Percentiles rank a stretch among this genome's conserved stretches.
These are phyloP conservation scores for Rhingia campestris DNA, from an alignment of 2,888 invertebrate genomes.

Conservation along the genomic window DNA sequence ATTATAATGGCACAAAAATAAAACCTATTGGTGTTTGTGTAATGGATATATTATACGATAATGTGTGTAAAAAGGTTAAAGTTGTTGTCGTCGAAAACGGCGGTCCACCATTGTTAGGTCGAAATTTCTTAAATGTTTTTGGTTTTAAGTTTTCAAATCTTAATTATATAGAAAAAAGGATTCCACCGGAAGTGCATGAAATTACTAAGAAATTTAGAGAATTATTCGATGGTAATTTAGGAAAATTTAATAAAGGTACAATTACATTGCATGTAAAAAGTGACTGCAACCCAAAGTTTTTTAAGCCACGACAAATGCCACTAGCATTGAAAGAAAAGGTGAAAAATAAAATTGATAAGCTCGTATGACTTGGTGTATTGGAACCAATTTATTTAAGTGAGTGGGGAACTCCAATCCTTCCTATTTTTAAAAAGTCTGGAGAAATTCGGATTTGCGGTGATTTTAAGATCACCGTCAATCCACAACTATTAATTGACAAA, in stretches of 20 bases:
- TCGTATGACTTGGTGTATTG: constrained; percentile 23
- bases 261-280: background rate
- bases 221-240: constrained; percentile 33
- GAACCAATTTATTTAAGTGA: too few relatives aligned
- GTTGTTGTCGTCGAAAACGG: constrained; percentile 1
- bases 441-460: too few relatives aligned
- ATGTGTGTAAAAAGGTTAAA: constrained; percentile 24
- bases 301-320: constrained; percentile 10
- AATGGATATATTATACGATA: constrained; percentile 33
- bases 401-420: too few relatives aligned
- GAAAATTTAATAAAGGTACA: constrained; percentile 58
- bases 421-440: too few relatives aligned
- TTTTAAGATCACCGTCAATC: too few relatives aligned
- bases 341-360: constrained; percentile 14
- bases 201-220: background rate
- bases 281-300: background rate
- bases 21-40: constrained; percentile 53
- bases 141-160: constrained; percentile 1
- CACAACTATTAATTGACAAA: constrained; percentile 74
- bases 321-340: constrained; percentile 23
- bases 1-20: constrained; percentile 57
- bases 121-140: background rate
- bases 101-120: background rate
- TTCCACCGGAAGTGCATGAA: background rate
- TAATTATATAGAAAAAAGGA: background rate